Conservation (phyloP, 2,113 vertebrate species). For the Triplophysa dalaica region DNA sequence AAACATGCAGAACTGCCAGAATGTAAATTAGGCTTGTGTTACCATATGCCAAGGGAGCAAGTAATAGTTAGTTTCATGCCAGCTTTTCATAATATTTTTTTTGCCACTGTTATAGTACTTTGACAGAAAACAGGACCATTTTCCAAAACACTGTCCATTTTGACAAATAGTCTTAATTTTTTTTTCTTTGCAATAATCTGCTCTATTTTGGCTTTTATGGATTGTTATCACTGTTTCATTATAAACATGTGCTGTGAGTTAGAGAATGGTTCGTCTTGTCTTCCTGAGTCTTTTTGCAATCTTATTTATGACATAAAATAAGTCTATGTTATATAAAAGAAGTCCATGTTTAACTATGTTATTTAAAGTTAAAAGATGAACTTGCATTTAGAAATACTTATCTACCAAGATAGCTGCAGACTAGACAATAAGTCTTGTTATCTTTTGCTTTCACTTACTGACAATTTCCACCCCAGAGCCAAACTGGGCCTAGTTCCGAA, state of each 20-base stretch:
- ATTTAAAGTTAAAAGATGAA: background rate
- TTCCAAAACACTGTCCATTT: background rate
- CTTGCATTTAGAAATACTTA: background rate
- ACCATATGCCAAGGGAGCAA: constrained; percentile 53
- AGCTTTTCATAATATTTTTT: constrained; percentile 21
- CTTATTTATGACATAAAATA: too few relatives aligned
- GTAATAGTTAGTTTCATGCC: constrained; percentile 38
- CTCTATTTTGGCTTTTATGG: background rate
- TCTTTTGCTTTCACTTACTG: constrained; percentile 17
- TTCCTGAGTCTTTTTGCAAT: too few relatives aligned
- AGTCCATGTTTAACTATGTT: too few relatives aligned
- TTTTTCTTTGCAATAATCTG: background rate
- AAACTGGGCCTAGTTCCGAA: constrained; percentile 37
- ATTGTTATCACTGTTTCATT: background rate
- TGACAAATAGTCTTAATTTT: background rate
- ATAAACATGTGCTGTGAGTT: background rate
- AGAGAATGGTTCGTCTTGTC: background rate
- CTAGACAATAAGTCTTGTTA: background rate
- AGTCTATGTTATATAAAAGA: too few relatives aligned
- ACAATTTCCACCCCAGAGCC: constrained; percentile 7
- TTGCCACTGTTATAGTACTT: constrained; percentile 42
- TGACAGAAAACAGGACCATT: background rate
- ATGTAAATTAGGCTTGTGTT: constrained; percentile 15
- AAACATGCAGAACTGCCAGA: constrained; percentile 13
- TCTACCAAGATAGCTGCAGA: constrained; percentile 12